Evolutionary conservation across 2,113 vertebrate genomes (phyloP), one percentile per base, ranked within the genome.

Genomic region (Corydoras sp.): DNA sequence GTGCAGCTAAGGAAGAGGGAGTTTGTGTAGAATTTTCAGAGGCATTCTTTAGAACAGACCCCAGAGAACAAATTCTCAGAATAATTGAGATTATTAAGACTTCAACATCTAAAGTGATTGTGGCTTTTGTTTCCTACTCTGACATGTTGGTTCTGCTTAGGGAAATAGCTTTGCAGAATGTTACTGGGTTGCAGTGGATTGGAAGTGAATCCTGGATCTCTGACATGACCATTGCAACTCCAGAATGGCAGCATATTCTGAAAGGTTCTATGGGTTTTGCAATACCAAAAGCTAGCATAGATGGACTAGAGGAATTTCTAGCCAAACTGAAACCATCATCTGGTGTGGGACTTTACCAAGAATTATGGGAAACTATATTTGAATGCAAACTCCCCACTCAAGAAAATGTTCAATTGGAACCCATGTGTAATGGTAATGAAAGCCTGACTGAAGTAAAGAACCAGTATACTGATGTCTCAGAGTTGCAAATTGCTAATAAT

Each of bases 151-250:
- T 81, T 69, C 74, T 83, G 64, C n/a, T 85, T 35, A 72, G 59
- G 9, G 82, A 85, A 78, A 14, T 85, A 3, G 72, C 76, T 5
- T 32, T 61, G 9, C 77, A 82, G 58, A 85, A 85, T 31, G 70
- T 84, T 13, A 82, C 76, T 48, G 84, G 82, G 1, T 15, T 80
- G n/a, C 82, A 83, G 74, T 85, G 84, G 84, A 84, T 85, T 59
- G 84, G 82, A 65, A 85, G 84, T 59, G 82, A 85, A 58, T 83
- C 82, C 30, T 84, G 83, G 84, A 82, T 85, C 59, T 84, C 82
- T 59, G 79, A 82, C 48, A 74, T 77, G 49, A 76, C 79, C 56
- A 80, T 84, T 43, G 80, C 78, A 7, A 66, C 73, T 54, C 61
- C 68, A 24, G 76, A 81, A 73, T 80, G 78, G 78, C 76, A 76